Base-by-base conservation (phyloP, 2,797 vertebrate species). In the Bryconaethiops microstoma region DNA sequence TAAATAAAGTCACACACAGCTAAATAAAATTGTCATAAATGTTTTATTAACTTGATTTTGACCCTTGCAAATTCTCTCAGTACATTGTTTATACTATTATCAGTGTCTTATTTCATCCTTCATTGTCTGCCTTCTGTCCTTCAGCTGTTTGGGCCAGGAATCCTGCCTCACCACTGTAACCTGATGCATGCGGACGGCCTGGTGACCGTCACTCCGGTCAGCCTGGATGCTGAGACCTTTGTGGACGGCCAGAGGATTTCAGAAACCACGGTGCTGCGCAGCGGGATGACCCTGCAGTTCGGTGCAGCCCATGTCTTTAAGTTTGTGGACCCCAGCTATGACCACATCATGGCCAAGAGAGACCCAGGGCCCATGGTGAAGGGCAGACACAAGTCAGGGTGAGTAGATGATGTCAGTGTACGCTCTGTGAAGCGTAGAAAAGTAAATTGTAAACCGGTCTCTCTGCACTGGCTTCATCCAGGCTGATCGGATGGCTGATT, bases 101-200 rank as follows among this genome's bases (percentile, higher is more conserved):
- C n/a, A 9, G 57, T 21, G 17, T 60, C n/a, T 60, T 21, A 60
- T 60, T 1, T 63, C 21, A 19, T 21, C 17, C 12, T 0, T 84
- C 14, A 8, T 5, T 50, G 25, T 16, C n/a, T 67, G 21, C 69
- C 29, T 0, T 81, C 86, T 80, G 1, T 19, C 25, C 7, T 17
- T 1, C 74, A 99, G 97, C 91, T 99, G 81, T 95, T 98, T 45
- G 98, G 97, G 2, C 95, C 96, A 0, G 98, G 97, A 23, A 95
- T 99, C 80, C 95, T 97, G 8, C 96, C 97, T 63, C 97, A 99
- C 90, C 97, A 99, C 89, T 99, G 98, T 88, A 96, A 99, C 90
- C 96, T 99, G 82, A 98, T 96, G 86, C 97, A 99, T 90, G 95
- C 95, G 62, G 97, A 99, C 35, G 97, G 97, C 0, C 95, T 98